Base-by-base conservation (phyloP, 2,797 vertebrate genomes). In the Acanthurus leucopareius region DNA sequence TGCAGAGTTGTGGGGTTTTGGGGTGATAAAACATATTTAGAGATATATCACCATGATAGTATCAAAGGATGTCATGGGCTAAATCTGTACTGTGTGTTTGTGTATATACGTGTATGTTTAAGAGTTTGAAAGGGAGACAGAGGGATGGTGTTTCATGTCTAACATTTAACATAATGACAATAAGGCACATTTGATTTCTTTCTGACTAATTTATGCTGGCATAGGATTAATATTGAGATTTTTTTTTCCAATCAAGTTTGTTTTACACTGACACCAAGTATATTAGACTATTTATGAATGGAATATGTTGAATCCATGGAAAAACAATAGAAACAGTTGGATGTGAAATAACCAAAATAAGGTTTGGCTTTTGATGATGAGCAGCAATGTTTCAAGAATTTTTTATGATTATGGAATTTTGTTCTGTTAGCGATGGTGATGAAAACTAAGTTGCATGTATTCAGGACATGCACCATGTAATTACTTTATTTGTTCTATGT, bases 151-250 rank as follows among this genome's bases (percentile, higher is more conserved):
- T 67, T 16, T 64, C 15, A 56, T 56, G 22, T 73, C 3, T 38
- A 61, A 74, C 8, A n/a, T 62, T 69, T 76, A 75, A 13, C 60
- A 73, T 71, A 82, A 71, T 61, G 28, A 80, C 53, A 49, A 22
- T 17, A 47, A 48, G 48, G 58, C 49, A 69, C 42, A 64, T 42
- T 7, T 42, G 17, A 15, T 54, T 54, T 70, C 22, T 25, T 15
- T 51, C 4, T 17, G 8, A 28, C 17, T 38, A 5, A 15, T 45
- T 49, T 44, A 40, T 40, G 44, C 70, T 75, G 32, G 7, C 8
- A 14, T 64, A 52, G 32, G 53, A 44, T 45, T 60, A 11, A 40
- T 48, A 16, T 42, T 53, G 2, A 54, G 15, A 3, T 40, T 40
- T 62, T 59, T n/a, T 5, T 45, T 8, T 45, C 1, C 17, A 16